Evolutionary conservation across 2,888 invertebrate genomes (phyloP).

Genomic region (Serripes groenlandicus): DNA sequence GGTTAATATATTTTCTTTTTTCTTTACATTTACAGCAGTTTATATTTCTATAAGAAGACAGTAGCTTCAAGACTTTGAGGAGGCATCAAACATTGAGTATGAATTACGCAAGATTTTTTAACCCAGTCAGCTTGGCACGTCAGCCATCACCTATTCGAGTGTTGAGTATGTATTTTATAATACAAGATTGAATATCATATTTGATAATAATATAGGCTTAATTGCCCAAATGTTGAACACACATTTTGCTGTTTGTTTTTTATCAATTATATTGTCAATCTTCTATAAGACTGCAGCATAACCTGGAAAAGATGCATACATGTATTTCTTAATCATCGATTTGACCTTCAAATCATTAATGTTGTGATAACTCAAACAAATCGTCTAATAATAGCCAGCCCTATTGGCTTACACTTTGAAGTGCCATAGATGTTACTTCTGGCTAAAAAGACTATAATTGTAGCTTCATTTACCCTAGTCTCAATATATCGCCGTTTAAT

Average conservation of each 20-base stretch:
- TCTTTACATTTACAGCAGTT: too few relatives aligned
- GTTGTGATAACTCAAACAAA: too few relatives aligned
- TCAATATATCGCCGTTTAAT: background rate
- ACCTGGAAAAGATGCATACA: background rate
- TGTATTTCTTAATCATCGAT: too few relatives aligned
- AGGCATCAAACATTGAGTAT: too few relatives aligned
- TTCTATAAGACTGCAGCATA: background rate
- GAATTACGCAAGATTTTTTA: constrained; percentile 82
- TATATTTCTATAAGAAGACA: too few relatives aligned
- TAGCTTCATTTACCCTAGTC: background rate
- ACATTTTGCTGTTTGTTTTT: background rate
- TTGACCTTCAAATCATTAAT: too few relatives aligned
- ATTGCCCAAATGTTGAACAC: background rate
- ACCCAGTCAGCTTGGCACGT: constrained; percentile 76
- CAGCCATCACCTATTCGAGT: constrained; percentile 82
- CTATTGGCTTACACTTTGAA: too few relatives aligned
- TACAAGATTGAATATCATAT: background rate
- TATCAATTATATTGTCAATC: background rate
- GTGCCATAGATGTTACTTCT: too few relatives aligned
- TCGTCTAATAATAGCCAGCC: too few relatives aligned
- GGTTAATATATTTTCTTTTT: too few relatives aligned
- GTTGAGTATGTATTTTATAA: constrained; percentile 74
- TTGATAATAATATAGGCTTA: background rate
- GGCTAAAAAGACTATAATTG: too few relatives aligned
- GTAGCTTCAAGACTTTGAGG: too few relatives aligned